Percentiles rank a stretch among this genome's conserved stretches.
Conservation (phyloP, 2,888 invertebrate genomes). For the Bombyx huttoni region DNA sequence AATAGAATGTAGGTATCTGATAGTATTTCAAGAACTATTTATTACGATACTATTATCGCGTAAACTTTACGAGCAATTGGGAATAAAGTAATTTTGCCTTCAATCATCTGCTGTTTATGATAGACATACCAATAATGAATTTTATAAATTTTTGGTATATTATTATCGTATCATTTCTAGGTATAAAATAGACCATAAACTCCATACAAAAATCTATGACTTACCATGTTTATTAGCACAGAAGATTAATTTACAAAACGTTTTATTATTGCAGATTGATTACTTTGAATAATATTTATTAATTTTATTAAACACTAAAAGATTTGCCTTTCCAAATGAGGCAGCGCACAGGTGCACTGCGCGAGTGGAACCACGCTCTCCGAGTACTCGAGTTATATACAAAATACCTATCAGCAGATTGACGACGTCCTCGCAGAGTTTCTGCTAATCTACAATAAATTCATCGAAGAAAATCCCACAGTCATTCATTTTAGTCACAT, state of each 20-base stretch:
- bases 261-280: neutral
- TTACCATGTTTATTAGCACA: neutral
- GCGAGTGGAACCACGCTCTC: constrained; percentile 21
- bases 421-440: constrained; percentile 11
- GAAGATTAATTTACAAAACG: neutral
- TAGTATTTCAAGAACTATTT: too few species aligned
- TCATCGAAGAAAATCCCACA: neutral
- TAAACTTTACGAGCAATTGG: too few species aligned
- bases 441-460: neutral
- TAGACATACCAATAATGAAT: too few species aligned
- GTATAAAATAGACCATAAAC: too few species aligned
- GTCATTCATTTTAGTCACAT: neutral
- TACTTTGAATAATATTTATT: neutral
- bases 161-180: too few species aligned
- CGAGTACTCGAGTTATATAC: constrained; percentile 31
- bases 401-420: constrained; percentile 22
- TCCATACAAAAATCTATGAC: neutral
- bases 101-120: too few species aligned
- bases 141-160: too few species aligned
- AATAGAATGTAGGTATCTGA: too few species aligned
- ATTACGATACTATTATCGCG: too few species aligned
- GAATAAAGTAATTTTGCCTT: too few species aligned
- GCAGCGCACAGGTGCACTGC: constrained; percentile 17
- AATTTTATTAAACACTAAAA: neutral
- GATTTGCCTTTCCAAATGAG: neutral